Percentiles rank a stretch among this genome's conserved stretches.
Conservation (phyloP, 1,140 invertebrate species). For the Drosophila subobscura region DNA sequence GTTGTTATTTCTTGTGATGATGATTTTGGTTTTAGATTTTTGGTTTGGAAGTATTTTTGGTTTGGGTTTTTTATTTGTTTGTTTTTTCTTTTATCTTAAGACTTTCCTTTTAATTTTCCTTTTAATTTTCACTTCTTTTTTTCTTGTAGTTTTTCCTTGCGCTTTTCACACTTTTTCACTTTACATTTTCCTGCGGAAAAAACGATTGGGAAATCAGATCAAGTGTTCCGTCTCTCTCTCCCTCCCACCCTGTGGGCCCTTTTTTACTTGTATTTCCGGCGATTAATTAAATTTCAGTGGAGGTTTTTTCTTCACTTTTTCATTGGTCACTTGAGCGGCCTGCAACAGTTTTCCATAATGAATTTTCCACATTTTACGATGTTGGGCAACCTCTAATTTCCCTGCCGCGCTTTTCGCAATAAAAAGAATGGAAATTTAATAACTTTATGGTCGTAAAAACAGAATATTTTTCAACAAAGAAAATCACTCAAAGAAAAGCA, state of each 20-base stretch:
- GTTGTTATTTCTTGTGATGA: constrained; percentile 15
- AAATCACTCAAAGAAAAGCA: constrained; percentile 70
- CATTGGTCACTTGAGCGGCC: constrained; percentile 42
- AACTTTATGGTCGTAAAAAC: constrained; percentile 64
- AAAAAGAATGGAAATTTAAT: constrained; percentile 77
- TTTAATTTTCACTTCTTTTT: constrained; percentile 18
- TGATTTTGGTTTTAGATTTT: constrained; percentile 60
- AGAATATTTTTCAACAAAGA: constrained; percentile 56
- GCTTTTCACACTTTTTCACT: constrained; percentile 31
- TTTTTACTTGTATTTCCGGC: constrained; percentile 8
- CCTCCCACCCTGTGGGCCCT: neutral
- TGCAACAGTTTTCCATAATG: constrained; percentile 34
- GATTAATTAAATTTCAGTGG: constrained; percentile 56
- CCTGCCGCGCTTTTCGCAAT: constrained; percentile 26
- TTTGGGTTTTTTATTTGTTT: constrained; percentile 19
- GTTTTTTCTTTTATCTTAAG: constrained; percentile 29
- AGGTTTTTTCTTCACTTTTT: neutral
- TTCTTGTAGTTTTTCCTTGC: constrained; percentile 20
- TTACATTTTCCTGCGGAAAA: constrained; percentile 34
- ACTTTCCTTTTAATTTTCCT: neutral
- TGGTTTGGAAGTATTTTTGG: constrained; percentile 51
- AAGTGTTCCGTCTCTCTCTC: constrained; percentile 1
- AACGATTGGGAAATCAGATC: neutral
- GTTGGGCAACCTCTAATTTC: constrained; percentile 57
- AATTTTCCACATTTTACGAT: constrained; percentile 57